Evolutionary conservation across 1,140 invertebrate genomes (phyloP), one percentile per base, ranked within the genome.

Genomic region (Lordiphosa clarofinis): DNA sequence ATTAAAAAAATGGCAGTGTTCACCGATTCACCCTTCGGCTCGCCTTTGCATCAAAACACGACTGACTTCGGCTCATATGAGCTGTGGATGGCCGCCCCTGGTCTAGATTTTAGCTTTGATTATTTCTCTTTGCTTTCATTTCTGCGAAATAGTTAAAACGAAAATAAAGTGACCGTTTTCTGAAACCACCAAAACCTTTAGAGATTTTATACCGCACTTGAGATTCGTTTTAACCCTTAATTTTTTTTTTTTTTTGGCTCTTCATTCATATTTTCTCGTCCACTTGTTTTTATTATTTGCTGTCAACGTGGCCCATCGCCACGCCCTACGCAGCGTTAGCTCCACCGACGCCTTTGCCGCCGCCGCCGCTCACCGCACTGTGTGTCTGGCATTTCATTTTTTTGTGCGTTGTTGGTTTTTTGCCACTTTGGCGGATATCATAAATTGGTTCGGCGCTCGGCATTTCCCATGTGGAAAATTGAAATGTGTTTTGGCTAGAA

Each of bases 391-490:
- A 43, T 57, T 54, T 36, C 7, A 38, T 52, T 44, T 42, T 58
- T 55, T 39, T 60, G 38, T 37, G 38, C 56, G 44, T 65, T 44
- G 40, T 56, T 55, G 38, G 44, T 57, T 57, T 59, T 59, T 71
- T 60, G 68, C 68, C 78, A 82, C 78, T 82, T 84, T 82, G 44
- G 68, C 68, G 78, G 69, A 82, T 84, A 73, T 82, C 78, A 82
- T 82, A 82, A 84, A 84, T 82, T 84, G 78, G 76, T 84, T 73
- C 68, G 78, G 64, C 64, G 68, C 55, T 52, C 73, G 67, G 66
- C 78, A 84, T 84, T 84, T 82, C 76, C 78, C 76, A 76, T 84
- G 78, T 84, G 73, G 50, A 82, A 82, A 70, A 82, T 84, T 84
- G 56, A 76, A 82, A 84, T 76, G 76, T 73, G 73, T 64, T 61